Base-by-base conservation (phyloP, 2,113 vertebrate species). In the Serilophus lunatus region DNA sequence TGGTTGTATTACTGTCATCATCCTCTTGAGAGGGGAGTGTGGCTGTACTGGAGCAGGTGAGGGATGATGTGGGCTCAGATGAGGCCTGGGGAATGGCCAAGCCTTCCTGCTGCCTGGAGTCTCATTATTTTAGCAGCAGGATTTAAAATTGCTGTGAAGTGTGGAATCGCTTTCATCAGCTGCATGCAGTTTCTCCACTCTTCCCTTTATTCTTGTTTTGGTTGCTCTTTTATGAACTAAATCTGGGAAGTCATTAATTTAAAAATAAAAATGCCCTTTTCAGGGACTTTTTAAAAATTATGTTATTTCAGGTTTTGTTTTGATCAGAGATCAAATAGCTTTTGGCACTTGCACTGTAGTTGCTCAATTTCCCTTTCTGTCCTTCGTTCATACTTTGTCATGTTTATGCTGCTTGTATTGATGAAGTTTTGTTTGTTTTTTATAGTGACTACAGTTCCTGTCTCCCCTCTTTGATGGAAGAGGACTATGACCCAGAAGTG, bases 401-500 rank as follows among this genome's bases (percentile, higher is more conserved):
- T 40, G 22, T 85, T 89, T 91, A 29, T 91, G 53, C 64, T 4
- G 0, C 60, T 82, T 59, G 40, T 89, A 90, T 29, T 97, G 84
- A 97, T 88, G 60, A 49, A 19, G 10, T 28, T 90, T 85, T 72
- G 68, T 95, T 93, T 94, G 63, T 72, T 82, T 93, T 93, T 94
- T 90, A 49, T 57, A 97, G 95, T 96, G 92, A 97, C 76, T 83
- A 60, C 92, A 95, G 90, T 96, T 96, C 92, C 86, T 96, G 96
- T 95, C 90, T 95, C 90, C 77, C 93, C 71, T 97, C 94, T 95
- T 96, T 96, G 96, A 94, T 95, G 84, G 96, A 96, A 97, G 96
- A 97, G 92, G 92, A 86, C 66, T 89, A 88, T 93, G 90, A 94
- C 88, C 94, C 81, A 92, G 92, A 96, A 95, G 93, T 96, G 94